Evolutionary conservation across 1,140 invertebrate genomes (phyloP).

Genomic region (Portunus trituberculatus): DNA sequence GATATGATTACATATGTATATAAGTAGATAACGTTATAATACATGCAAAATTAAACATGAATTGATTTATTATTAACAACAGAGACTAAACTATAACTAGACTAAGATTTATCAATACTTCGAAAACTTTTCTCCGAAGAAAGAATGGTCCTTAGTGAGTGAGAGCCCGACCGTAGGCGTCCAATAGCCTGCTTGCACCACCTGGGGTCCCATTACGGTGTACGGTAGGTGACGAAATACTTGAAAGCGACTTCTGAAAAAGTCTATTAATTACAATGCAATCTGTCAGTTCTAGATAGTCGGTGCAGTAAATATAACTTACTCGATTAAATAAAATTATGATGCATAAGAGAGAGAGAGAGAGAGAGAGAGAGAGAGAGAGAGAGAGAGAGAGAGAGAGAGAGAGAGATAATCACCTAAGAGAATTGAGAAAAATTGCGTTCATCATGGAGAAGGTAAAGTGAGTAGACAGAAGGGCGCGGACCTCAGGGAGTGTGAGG

Average conservation of each 20-base stretch:
- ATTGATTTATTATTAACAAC: no score
- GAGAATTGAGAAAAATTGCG: not conserved
- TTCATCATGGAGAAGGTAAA: slow-evolving; percentile 60
- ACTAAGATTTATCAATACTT: not conserved
- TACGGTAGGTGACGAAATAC: slow-evolving; percentile 2
- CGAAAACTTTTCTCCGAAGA: slow-evolving; percentile 25
- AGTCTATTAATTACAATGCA: no score
- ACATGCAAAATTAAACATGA: no score
- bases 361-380: no score
- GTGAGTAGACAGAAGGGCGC: not conserved
- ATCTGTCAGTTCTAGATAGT: no score
- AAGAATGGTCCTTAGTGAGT: not conserved
- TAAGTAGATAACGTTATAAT: not conserved
- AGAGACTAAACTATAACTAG: no score
- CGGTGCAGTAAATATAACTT: no score
- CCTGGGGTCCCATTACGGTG: not conserved
- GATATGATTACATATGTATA: not conserved
- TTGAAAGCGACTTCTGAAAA: not conserved
- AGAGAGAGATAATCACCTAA: no score
- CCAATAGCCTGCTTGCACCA: not conserved
- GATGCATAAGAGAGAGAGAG: no score
- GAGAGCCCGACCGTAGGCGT: not conserved
- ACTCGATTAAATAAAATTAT: no score
- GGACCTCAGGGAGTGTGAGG: not conserved
- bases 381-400: no score